Evolutionary conservation across 2,113 vertebrate species (phyloP).

Genomic region (Trogon surrucura): DNA sequence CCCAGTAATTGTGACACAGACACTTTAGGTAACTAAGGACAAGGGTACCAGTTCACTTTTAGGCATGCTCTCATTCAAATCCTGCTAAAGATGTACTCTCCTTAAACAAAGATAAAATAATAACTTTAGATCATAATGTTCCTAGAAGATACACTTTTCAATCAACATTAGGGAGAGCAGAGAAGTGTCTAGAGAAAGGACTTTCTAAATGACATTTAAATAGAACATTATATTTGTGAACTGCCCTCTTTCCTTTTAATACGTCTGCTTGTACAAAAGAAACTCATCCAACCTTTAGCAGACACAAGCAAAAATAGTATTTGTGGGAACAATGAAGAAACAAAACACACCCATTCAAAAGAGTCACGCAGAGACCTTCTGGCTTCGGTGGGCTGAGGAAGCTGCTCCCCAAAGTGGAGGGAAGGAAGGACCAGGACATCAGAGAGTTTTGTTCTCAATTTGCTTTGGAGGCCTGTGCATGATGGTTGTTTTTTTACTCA

Average conservation of each 20-base stretch:
- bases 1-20: not conserved
- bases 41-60: not conserved
- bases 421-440: not conserved
- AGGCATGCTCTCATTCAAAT: not conserved
- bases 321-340: not conserved
- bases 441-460: fast-evolving
- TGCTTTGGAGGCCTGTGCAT: not conserved
- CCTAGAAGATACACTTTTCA: not conserved
- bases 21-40: not conserved
- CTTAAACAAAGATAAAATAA: not conserved
- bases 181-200: not conserved
- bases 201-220: not conserved
- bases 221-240: not conserved
- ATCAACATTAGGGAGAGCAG: not conserved
- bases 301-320: not conserved
- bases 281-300: not conserved
- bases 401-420: fast-evolving
- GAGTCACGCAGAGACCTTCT: not conserved
- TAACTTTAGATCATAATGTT: not conserved
- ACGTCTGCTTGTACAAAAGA: not conserved
- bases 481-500: not conserved
- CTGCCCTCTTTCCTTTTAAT: not conserved
- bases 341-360: not conserved
- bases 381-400: not conserved
- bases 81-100: not conserved